These are phyloP conservation scores for Allygus modestus DNA, from an alignment of 2,888 invertebrate genomes.

Conservation along the genomic window DNA sequence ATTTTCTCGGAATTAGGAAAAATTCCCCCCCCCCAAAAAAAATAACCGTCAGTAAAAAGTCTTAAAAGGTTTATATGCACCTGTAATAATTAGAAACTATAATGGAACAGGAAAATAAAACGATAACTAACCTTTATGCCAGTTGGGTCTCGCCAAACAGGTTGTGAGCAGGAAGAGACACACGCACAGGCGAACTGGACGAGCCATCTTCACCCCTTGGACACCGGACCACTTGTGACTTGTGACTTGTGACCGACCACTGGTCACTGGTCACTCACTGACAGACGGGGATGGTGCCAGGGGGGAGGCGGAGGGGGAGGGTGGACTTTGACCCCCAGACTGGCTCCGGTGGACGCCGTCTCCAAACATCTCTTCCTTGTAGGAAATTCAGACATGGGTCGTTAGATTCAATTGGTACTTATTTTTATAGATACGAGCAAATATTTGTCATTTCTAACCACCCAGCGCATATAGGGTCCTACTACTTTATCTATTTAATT, in stretches of 20 bases:
- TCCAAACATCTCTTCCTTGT: background rate
- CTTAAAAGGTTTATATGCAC: too few relatives aligned
- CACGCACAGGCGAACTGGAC: background rate
- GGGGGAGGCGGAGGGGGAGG: background rate
- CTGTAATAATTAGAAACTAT: too few relatives aligned
- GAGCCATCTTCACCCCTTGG: background rate
- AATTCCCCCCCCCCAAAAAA: too few relatives aligned
- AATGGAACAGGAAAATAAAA: too few relatives aligned
- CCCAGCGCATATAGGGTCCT: too few relatives aligned
- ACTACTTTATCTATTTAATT: too few relatives aligned
- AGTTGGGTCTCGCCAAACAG: background rate
- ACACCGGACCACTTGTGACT: background rate
- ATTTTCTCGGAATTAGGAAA: too few relatives aligned
- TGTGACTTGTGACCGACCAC: background rate
- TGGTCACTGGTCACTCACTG: background rate
- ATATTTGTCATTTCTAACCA: too few relatives aligned
- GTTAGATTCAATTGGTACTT: too few relatives aligned
- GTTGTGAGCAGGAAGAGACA: background rate
- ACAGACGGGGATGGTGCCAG: background rate
- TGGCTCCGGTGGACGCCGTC: background rate
- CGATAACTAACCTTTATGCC: slow-evolving; percentile 17
- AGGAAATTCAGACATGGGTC: background rate
- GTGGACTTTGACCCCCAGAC: slow-evolving; percentile 9
- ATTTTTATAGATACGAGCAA: too few relatives aligned
- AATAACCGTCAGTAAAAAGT: too few relatives aligned